Evolutionary conservation across 2,888 invertebrate genomes (phyloP), one percentile per base, ranked within the genome.

Genomic region (Campoplex capitator): DNA sequence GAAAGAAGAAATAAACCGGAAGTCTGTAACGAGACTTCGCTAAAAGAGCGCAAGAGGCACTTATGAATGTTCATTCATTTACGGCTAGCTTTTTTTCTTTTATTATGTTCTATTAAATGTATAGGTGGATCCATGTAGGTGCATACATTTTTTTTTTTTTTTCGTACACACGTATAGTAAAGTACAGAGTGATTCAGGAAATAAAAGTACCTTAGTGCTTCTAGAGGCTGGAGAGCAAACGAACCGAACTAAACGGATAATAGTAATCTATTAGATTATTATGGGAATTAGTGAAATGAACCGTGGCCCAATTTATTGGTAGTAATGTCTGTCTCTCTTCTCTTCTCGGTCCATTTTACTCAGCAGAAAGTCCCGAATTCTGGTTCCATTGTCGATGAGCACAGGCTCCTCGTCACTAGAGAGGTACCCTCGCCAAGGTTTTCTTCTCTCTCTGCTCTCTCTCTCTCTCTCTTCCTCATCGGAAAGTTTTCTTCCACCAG

Each of bases 261-360:
- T 94, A 93, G 93, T 93, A 94, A 94, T 94, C 94, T 93, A 94
- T 94, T 94, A 93, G 93, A 93, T 93, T 94, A 93, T 94, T 94
- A 93, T 91, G 91, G 92, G 94, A 91, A 94, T 94, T 94, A 93
- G 94, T 93, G 93, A 93, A 94, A 94, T 93, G 94, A 94, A 93
- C 92, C 94, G 89, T 92, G 88, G 90, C 76, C 90, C 94, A 94
- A 94, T 94, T 94, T 94, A 93, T 94, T 93, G 93, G 92, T 94
- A 93, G 92, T 94, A 93, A 93, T 93, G 93, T 93, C 83, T 80
- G 84, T 86, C 82, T 85, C 82, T 45, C 84, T 74, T 75, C 67
- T 68, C 48, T 77, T 85, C 84, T 80, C 67, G 67, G 48, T 23
- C 62, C 51, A 16, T 62, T 76, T 83, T 73, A 45, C 71, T 28